phyloP scores from a whole-genome alignment of 1,140 invertebrate genomes.

The Sesamia nonagrioides region DNA sequence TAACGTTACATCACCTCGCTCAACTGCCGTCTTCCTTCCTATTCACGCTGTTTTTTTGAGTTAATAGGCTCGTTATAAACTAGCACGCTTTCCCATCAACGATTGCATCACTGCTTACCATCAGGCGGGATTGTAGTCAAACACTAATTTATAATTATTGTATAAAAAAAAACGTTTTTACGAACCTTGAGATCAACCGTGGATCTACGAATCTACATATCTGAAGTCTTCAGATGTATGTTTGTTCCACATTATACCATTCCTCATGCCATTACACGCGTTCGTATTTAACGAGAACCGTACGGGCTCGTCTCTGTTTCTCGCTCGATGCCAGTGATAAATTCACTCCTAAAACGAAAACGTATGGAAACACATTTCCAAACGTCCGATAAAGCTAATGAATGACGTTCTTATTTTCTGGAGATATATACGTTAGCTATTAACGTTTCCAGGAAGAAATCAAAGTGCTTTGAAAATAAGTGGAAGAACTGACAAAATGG shows the following conservation, averaged over 20 bases:
- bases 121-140: too few species aligned
- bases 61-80: too few species aligned
- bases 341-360: constrained; percentile 18
- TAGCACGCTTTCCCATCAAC: too few species aligned
- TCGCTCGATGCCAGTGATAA: constrained; percentile 3
- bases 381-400: constrained; percentile 20
- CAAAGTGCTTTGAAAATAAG: not conserved
- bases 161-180: too few species aligned
- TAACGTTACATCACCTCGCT: too few species aligned
- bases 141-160: too few species aligned
- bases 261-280: not conserved
- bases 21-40: too few species aligned
- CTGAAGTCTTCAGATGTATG: not conserved
- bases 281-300: constrained; percentile 20
- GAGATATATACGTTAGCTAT: constrained; percentile 3
- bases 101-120: too few species aligned
- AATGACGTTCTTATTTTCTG: not conserved
- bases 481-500: not conserved
- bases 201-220: not conserved
- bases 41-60: too few species aligned
- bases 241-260: not conserved
- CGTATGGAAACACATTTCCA: constrained; percentile 32
- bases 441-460: not conserved
- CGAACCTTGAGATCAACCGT: not conserved
- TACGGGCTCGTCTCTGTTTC: constrained; percentile 28